Evolutionary conservation across 2,113 vertebrate genomes (phyloP).

Genomic region (Dasyornis broadbenti): DNA sequence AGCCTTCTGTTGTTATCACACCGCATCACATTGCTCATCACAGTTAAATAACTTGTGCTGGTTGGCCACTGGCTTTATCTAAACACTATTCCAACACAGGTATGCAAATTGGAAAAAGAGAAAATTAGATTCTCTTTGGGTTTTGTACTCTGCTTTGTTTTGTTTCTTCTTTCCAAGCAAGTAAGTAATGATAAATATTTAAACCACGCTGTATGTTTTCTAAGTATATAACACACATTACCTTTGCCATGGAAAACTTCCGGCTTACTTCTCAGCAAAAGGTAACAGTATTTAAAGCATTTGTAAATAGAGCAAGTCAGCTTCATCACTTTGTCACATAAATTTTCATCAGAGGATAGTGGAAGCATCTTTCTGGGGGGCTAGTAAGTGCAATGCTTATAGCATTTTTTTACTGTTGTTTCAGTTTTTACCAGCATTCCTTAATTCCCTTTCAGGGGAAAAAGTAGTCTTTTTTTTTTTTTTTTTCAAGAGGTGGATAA

Average conservation of each 20-base stretch:
- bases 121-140: not conserved
- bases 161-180: not conserved
- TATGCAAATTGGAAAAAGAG: not conserved
- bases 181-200: not conserved
- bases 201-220: not conserved
- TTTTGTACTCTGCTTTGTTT: not conserved
- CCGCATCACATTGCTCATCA: not conserved
- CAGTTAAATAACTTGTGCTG: not conserved
- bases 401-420: not conserved
- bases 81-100: not conserved
- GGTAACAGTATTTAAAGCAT: not conserved
- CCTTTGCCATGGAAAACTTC: not conserved
- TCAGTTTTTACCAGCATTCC: not conserved
- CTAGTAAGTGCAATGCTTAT: not conserved
- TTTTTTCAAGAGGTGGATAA: not conserved
- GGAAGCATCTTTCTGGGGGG: not conserved
- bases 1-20: not conserved
- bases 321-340: not conserved
- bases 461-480: not conserved
- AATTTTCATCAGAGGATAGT: not conserved
- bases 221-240: not conserved
- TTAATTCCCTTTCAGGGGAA: not conserved
- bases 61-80: not conserved
- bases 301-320: not conserved
- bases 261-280: not conserved